Conservation (phyloP, 2,113 vertebrate species). For the Cettia cetti region DNA sequence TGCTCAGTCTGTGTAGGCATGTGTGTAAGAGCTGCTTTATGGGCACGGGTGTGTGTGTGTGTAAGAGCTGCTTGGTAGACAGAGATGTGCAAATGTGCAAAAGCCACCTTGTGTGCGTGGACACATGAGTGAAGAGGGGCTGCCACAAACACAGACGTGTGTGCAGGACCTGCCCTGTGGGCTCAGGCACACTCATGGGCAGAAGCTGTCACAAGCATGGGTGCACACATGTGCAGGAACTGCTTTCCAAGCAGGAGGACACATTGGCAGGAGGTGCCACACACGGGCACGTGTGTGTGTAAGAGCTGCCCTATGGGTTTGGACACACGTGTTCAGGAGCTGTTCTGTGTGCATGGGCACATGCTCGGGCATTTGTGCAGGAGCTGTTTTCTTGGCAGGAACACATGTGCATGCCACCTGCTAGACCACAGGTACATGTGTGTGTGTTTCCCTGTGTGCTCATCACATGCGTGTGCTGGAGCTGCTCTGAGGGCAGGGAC, state of each 20-base stretch:
- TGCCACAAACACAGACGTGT: background rate
- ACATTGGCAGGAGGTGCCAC: background rate
- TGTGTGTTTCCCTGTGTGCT: background rate
- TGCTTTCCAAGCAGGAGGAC: background rate
- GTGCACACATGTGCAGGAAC: background rate
- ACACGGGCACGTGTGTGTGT: accelerated
- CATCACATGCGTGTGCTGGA: background rate
- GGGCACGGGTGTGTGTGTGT: background rate
- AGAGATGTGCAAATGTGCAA: background rate
- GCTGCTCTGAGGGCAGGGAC: background rate
- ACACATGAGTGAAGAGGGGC: background rate
- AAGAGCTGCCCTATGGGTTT: background rate
- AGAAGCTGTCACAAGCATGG: background rate
- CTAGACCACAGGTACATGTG: background rate
- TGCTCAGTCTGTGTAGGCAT: background rate
- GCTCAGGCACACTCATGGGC: background rate
- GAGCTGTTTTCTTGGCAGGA: background rate
- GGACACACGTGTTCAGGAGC: background rate
- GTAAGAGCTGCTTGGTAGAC: background rate
- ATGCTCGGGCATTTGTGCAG: background rate
- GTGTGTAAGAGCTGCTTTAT: background rate
- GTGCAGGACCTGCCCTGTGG: background rate
- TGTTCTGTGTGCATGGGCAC: too few species aligned
- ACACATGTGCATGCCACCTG: too few species aligned
- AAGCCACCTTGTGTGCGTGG: accelerated